phyloP scores from a whole-genome alignment of 2,113 vertebrate species.

The Pycnonotus jocosus region DNA sequence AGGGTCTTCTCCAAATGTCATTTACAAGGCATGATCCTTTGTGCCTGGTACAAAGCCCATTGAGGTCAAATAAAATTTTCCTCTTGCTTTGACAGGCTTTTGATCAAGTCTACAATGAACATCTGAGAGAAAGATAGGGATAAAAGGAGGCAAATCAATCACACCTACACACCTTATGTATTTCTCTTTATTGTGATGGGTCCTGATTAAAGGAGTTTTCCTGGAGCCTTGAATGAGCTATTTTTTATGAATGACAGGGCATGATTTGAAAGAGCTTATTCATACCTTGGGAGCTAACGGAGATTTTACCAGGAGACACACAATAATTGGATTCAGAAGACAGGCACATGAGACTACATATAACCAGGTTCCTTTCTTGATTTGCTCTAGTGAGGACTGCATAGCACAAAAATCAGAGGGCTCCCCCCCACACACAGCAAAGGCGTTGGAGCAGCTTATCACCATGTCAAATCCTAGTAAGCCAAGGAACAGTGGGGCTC shows the following conservation, averaged over 20 bases:
- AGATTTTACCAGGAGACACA: not conserved
- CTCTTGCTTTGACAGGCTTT: slow-evolving; percentile 3
- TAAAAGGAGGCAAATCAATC: not conserved
- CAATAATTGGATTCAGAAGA: not conserved
- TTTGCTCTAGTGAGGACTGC: not conserved
- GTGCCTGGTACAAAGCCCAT: not conserved
- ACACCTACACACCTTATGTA: not conserved
- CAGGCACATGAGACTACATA: not conserved
- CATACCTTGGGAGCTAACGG: not conserved
- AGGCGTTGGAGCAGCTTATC: not conserved
- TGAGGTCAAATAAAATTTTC: slow-evolving; percentile 17
- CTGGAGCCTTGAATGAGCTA: not conserved
- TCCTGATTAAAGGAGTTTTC: not conserved
- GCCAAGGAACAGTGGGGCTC: not conserved
- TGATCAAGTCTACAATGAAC: not conserved
- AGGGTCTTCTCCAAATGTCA: slow-evolving; percentile 18
- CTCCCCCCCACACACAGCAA: not conserved
- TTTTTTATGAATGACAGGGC: not conserved
- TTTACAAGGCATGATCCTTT: slow-evolving; percentile 13
- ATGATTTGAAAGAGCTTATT: not conserved
- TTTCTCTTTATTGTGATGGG: not conserved
- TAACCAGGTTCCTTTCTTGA: not conserved
- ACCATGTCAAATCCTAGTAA: not conserved
- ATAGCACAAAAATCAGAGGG: not conserved
- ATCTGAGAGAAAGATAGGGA: not conserved